A percentile compares a stretch with the other conserved stretches of the same genome.
Conservation (phyloP, 2,888 invertebrate genomes). For the Brachypalpus laphriformis region DNA sequence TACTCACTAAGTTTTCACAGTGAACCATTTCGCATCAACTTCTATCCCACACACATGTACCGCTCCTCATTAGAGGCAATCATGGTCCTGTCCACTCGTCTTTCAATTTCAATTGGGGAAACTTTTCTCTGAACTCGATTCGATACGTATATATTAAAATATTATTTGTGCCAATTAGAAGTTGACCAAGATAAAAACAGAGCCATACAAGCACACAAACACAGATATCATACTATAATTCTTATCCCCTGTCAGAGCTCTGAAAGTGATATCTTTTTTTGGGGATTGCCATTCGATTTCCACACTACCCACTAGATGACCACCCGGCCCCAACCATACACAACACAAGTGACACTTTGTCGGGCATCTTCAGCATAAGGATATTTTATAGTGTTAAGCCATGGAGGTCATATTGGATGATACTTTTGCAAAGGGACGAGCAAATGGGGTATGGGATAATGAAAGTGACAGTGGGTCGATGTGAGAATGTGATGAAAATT, state of each 20-base stretch:
- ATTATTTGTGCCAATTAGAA: slow-evolving; percentile 61
- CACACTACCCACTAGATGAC: slow-evolving; percentile 19
- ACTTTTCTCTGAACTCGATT: background rate
- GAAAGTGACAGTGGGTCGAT: slow-evolving; percentile 34
- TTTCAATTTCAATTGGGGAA: slow-evolving; percentile 34
- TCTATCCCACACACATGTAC: background rate
- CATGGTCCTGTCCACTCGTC: slow-evolving; percentile 17
- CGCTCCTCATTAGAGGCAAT: slow-evolving; percentile 33
- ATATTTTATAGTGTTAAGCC: slow-evolving; percentile 64
- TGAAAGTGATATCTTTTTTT: slow-evolving; percentile 41
- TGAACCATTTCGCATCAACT: background rate
- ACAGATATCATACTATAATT: slow-evolving; percentile 7
- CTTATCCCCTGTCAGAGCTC: slow-evolving; percentile 1
- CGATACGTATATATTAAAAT: slow-evolving; percentile 36
- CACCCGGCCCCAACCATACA: slow-evolving; percentile 29
- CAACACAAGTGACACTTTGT: slow-evolving; percentile 63
- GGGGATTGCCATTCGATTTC: slow-evolving; percentile 16
- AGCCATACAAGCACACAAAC: background rate
- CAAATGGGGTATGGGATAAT: slow-evolving; percentile 15
- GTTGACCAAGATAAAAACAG: slow-evolving; percentile 22
- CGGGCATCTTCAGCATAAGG: slow-evolving; percentile 49
- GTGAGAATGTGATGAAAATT: slow-evolving; percentile 32
- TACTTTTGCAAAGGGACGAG: slow-evolving; percentile 11
- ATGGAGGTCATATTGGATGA: slow-evolving; percentile 53
- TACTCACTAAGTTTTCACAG: background rate